Evolutionary conservation across 2,888 invertebrate genomes (phyloP).

Genomic region (Sipha maydis): DNA sequence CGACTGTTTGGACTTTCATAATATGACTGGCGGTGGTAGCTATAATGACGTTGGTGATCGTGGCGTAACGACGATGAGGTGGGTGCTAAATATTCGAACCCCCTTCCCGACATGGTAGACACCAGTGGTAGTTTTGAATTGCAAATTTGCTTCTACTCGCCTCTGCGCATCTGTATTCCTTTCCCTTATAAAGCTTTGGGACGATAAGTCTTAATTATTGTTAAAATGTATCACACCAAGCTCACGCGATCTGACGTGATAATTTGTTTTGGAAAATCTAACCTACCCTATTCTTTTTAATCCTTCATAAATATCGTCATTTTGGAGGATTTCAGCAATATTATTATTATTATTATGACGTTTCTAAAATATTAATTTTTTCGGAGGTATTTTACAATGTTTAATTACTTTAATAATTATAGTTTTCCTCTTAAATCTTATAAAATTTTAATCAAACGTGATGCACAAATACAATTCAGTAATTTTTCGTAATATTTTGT

Average conservation of each 20-base stretch:
- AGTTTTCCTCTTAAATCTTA: too few species aligned
- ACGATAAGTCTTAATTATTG: constrained; percentile 58
- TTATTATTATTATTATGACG: neutral
- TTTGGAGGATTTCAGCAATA: neutral
- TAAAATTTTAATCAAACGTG: too few species aligned
- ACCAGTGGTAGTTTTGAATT: constrained; percentile 44
- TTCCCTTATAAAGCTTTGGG: constrained; percentile 1
- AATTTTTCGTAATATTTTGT: too few species aligned
- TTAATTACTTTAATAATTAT: too few species aligned
- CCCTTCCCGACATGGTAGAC: neutral
- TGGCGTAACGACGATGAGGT: constrained; percentile 20
- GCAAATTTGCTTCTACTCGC: constrained; percentile 37
- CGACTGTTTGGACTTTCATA: constrained; percentile 1
- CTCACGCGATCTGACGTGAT: constrained; percentile 27
- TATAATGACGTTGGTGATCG: neutral
- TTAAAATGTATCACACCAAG: constrained; percentile 33
- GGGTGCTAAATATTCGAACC: neutral
- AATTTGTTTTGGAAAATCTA: constrained; percentile 49
- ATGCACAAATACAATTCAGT: too few species aligned
- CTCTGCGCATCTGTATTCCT: neutral
- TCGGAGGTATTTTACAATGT: neutral
- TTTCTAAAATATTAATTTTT: neutral
- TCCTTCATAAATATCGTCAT: constrained; percentile 26
- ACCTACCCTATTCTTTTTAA: constrained; percentile 12
- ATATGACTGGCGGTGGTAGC: neutral